Evolutionary conservation across 2,797 vertebrate species (phyloP), one percentile per base, ranked within the genome.

Genomic region (Ceryle rudis): DNA sequence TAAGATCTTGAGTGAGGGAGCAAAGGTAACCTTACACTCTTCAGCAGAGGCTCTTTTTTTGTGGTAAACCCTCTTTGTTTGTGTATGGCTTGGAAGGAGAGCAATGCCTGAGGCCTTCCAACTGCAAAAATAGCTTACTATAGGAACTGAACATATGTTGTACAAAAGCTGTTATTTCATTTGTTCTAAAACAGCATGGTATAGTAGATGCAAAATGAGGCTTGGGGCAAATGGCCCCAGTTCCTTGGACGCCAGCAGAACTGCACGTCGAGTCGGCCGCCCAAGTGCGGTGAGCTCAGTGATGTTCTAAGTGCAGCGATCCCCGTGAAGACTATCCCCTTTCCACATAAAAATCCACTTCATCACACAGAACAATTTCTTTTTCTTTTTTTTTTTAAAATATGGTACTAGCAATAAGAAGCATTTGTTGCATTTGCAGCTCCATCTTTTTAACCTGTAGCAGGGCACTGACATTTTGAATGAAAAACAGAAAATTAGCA

Each of bases 101-200:
- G 89, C 81, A 90, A 91, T 82, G 90, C 92, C 94, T 73, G 89
- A 90, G 96, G 94, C 84, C 81, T 96, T 94, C 71, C 96, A 98
- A 98, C 97, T 93, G 96, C 88, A 97, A 86, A 95, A 98, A 95
- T 94, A 97, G 93, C 90, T 66, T 94, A 69, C 92, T 93, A 81
- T 91, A 97, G 87, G 95, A 96, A 79, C 61, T 58, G 94, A 97
- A 95, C 92, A 93, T 95, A 90, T 87, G 95, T 91, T 97, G 17
- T 93, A 81, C 91, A 94, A 94, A 97, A 94, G 93, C 96, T 97
- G 87, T 89, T 97, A 96, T 88, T 97, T 96, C 78, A 81, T 97
- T 95, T 86, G 74, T 97, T 97, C 91, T 97, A 96, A 95, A 96
- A 95, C 8, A 57, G 47, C 62, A 71, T 0, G 0, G 20, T 89